Percentiles rank a stretch among this genome's conserved stretches.
Conservation (phyloP, 2,888 invertebrate species). For the Gasteruption jaculator region DNA sequence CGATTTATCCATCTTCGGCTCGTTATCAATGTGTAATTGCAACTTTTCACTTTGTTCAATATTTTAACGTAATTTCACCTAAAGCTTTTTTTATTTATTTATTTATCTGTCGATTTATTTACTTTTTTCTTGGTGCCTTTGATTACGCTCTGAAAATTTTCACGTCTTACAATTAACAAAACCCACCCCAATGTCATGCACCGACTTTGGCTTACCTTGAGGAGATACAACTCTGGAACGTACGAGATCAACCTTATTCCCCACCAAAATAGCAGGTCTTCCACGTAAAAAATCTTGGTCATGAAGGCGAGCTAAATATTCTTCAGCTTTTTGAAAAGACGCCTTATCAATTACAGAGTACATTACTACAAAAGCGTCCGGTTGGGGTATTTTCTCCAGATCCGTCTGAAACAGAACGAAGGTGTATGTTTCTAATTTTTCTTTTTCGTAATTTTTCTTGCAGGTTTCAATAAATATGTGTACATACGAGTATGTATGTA, state of each 20-base stretch:
- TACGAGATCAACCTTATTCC: conserved; percentile 91
- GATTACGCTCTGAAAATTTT: no score
- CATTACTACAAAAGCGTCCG: conserved; percentile 83
- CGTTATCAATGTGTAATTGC: no score
- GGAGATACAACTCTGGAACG: conserved; percentile 82
- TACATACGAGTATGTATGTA: no score
- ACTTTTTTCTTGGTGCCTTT: no score
- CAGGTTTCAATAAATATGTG: no score
- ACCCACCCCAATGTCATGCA: no score
- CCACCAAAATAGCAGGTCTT: conserved; percentile 81
- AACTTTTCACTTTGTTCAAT: no score
- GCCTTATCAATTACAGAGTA: conserved; percentile 90
- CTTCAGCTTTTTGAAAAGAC: conserved; percentile 79
- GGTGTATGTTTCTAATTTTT: background rate
- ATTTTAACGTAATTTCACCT: no score
- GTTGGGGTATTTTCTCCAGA: conserved; percentile 66
- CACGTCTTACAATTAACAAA: no score
- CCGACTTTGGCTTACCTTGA: conserved; percentile 77
- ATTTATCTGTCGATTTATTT: no score
- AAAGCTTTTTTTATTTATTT: no score
- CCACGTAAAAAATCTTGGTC: conserved; percentile 74
- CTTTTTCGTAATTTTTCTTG: background rate
- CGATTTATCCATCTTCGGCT: no score
- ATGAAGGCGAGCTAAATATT: conserved; percentile 71
- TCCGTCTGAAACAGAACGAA: conserved; percentile 59